Conservation (phyloP, 1,140 invertebrate genomes). For the Drosophila murphyi region DNA sequence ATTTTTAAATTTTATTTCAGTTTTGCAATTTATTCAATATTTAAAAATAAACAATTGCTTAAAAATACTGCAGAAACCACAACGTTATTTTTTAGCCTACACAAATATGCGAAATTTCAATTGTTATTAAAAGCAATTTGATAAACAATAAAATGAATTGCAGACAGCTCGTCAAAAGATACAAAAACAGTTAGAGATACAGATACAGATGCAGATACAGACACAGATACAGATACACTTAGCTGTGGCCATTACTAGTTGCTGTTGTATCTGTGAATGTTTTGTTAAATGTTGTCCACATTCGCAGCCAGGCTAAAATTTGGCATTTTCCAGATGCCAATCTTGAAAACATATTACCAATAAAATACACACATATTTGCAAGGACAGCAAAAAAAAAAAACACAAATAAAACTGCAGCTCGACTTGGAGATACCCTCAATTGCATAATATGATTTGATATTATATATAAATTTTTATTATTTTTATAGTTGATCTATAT, state of each 20-base stretch:
- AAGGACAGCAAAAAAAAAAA: too few relatives aligned
- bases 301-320: neutral
- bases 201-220: neutral
- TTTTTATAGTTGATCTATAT: too few relatives aligned
- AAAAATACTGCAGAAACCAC: too few relatives aligned
- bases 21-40: too few relatives aligned
- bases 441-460: too few relatives aligned
- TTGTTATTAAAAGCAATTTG: neutral
- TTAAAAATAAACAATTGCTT: too few relatives aligned
- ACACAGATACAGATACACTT: neutral
- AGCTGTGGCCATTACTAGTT: conserved; percentile 5
- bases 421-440: too few relatives aligned
- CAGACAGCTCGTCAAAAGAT: neutral
- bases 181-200: neutral
- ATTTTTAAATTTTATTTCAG: too few relatives aligned
- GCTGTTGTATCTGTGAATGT: neutral
- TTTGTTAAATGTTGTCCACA: neutral
- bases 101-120: neutral
- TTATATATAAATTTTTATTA: too few relatives aligned
- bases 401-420: too few relatives aligned
- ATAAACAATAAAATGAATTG: neutral
- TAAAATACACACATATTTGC: conserved; percentile 12
- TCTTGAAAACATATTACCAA: neutral
- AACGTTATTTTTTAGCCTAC: too few relatives aligned
- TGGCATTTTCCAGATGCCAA: conserved; percentile 6